Conservation (phyloP, 1,140 invertebrate genomes). For the Nilaparvata lugens region DNA sequence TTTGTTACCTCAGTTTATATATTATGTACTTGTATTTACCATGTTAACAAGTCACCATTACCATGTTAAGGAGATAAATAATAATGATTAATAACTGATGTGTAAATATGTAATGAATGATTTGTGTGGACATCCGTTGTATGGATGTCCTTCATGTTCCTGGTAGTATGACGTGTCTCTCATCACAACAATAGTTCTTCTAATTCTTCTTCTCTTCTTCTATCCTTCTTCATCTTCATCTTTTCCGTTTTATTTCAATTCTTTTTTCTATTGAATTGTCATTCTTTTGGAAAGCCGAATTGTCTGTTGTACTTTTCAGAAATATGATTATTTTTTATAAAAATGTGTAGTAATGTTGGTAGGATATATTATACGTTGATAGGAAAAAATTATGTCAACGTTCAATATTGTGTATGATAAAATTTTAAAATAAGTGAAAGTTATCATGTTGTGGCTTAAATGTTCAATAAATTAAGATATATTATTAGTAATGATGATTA, state of each 20-base stretch:
- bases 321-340: background rate
- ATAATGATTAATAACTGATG: slow-evolving; percentile 14
- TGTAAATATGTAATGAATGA: slow-evolving; percentile 13
- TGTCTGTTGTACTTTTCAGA: background rate
- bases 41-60: slow-evolving; percentile 24
- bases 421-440: slow-evolving; percentile 15
- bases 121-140: slow-evolving; percentile 21
- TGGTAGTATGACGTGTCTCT: slow-evolving; percentile 5
- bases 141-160: slow-evolving; percentile 21
- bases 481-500: background rate
- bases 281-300: too few species aligned
- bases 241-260: background rate
- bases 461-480: background rate
- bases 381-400: background rate
- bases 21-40: slow-evolving; percentile 24
- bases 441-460: slow-evolving; percentile 11
- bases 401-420: background rate
- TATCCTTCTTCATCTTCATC: slow-evolving; percentile 11
- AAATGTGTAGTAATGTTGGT: slow-evolving; percentile 1
- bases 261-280: background rate
- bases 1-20: slow-evolving; percentile 25
- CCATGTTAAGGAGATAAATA: slow-evolving; percentile 18
- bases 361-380: background rate
- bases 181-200: background rate
- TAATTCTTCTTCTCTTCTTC: slow-evolving; percentile 8